These are phyloP conservation scores for Ceratina calcarata DNA, from an alignment of 1,140 invertebrate genomes.

Conservation along the genomic window DNA sequence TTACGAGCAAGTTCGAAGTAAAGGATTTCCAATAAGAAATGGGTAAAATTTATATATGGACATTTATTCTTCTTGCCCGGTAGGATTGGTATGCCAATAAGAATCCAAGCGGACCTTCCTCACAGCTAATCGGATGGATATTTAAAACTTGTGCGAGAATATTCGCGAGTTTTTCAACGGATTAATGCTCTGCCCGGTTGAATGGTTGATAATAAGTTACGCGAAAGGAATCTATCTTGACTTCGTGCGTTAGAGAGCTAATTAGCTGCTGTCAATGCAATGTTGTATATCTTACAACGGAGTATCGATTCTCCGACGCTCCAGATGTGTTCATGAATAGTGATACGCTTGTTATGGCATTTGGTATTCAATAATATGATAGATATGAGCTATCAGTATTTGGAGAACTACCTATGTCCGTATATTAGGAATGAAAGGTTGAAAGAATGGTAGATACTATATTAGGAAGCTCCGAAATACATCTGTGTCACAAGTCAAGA, in stretches of 20 bases:
- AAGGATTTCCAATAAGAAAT: not conserved
- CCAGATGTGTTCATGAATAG: not conserved
- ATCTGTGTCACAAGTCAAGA: too few species aligned
- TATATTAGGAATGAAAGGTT: not conserved
- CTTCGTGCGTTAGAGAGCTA: too few species aligned
- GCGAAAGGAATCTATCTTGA: too few species aligned
- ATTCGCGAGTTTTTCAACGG: too few species aligned
- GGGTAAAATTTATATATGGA: constrained; percentile 45
- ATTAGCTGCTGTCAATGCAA: too few species aligned
- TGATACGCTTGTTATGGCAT: not conserved
- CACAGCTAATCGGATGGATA: too few species aligned
- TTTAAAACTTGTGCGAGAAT: too few species aligned
- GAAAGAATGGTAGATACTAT: too few species aligned
- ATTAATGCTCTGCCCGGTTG: too few species aligned
- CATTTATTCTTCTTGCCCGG: constrained; percentile 39
- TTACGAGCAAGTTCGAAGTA: constrained; percentile 16
- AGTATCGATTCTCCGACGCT: not conserved
- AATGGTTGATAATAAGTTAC: too few species aligned
- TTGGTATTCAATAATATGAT: not conserved
- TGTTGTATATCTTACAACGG: not conserved
- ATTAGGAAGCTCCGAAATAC: not conserved
- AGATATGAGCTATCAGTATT: not conserved
- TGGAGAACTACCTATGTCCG: not conserved
- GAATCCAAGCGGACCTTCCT: too few species aligned
- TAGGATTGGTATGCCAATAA: not conserved